Evolutionary conservation across 2,888 invertebrate species (phyloP).

Genomic region (Amphipyra tragopoginis): DNA sequence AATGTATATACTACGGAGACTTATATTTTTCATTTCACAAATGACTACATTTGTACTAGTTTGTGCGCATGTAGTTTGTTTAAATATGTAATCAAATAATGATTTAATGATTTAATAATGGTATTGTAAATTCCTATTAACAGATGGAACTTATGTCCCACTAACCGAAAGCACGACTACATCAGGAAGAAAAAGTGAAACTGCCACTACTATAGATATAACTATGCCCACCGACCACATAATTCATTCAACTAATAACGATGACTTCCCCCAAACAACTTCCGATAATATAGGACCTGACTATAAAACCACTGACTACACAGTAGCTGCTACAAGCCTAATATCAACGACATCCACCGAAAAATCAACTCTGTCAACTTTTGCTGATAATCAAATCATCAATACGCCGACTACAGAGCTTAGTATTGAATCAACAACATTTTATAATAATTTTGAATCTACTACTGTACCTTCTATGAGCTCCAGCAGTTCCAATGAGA

Average conservation of each 20-base stretch:
- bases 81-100: conserved; percentile 35
- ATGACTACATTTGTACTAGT: conserved; percentile 12
- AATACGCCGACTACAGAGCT: conserved; percentile 3
- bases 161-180: conserved; percentile 83
- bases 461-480: conserved; percentile 6
- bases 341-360: conserved; percentile 36
- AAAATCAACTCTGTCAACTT: background rate
- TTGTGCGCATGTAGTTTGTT: conserved; percentile 35
- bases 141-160: conserved; percentile 88
- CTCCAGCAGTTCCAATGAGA: conserved; percentile 10
- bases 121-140: conserved; percentile 85
- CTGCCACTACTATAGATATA: conserved; percentile 60
- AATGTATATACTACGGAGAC: conserved; percentile 6
- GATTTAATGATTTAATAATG: conserved; percentile 69
- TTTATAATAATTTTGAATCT: conserved; percentile 16
- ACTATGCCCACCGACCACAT: conserved; percentile 59
- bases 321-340: conserved; percentile 23
- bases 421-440: conserved; percentile 6
- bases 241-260: conserved; percentile 34
- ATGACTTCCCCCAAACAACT: conserved; percentile 30
- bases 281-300: conserved; percentile 15
- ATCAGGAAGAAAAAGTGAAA: conserved; percentile 68
- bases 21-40: conserved; percentile 24
- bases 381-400: conserved; percentile 1
- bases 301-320: conserved; percentile 20